Evolutionary conservation across 2,113 vertebrate genomes (phyloP), one percentile per base, ranked within the genome.

Genomic region (Tor tambroides): DNA sequence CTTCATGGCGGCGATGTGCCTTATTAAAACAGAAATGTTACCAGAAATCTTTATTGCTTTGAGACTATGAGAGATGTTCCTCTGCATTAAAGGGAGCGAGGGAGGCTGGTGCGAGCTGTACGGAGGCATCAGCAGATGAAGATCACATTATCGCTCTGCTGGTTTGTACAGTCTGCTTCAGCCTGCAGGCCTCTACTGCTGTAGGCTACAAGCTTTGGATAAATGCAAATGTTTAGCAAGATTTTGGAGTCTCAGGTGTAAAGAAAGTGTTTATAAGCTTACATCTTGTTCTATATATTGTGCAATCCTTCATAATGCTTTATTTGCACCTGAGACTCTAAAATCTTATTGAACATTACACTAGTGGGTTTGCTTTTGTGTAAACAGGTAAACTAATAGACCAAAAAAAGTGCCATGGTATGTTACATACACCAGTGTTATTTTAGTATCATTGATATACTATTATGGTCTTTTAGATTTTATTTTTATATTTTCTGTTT

Each of bases 11-110:
- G 83, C 61, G 46, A 59, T 82, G 86, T 80, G 86, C 84, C 78
- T 89, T 89, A 85, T 89, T 87, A 87, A 85, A 85, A 78, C 59
- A 89, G 82, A 87, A 85, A 85, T 32, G 76, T 74, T 35, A 81
- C 69, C 81, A 87, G 80, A 63, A 30, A 81, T 87, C 80, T 82
- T 87, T 87, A 89, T 89, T 87, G 82, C 86, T 89, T 83, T 85
- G 88, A 89, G 81, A 89, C 83, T 78, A 2, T 23, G 71, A 87
- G 77, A 85, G 32, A 82, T 54, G 75, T 84, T 89, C 43, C 72
- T 35, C 28, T 59, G 51, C 17, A 21, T 79, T 79, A 35, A 79
- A 79, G 77, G 1, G 11, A 80, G 78, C 14, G 56, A 80, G 78
- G n/a, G 78, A 63, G 78, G 56, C 32, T 38, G 56, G 51, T n/a